Evolutionary conservation across 2,113 vertebrate species (phyloP).

Genomic region (Cairina moschata): DNA sequence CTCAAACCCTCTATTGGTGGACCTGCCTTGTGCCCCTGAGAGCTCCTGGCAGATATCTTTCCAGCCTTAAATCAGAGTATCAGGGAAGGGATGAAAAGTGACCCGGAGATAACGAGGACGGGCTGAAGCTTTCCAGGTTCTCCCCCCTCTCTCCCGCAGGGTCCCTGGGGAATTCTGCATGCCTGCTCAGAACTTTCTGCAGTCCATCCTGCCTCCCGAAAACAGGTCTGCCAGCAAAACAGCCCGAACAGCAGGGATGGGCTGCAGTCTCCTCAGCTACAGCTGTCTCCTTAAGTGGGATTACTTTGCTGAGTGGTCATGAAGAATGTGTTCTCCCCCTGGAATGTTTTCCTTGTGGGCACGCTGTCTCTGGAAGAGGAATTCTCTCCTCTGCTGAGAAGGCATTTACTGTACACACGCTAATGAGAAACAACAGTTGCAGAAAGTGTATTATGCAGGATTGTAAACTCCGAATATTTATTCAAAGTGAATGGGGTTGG

Average conservation of each 20-base stretch:
- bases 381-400: constrained; percentile 57
- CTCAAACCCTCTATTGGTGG: not conserved
- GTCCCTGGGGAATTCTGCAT: constrained; percentile 14
- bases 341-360: constrained; percentile 71
- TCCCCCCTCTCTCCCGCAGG: not conserved
- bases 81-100: not conserved
- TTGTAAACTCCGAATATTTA: constrained; percentile 48
- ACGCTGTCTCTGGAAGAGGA: constrained; percentile 44
- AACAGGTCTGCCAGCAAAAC: constrained; percentile 58
- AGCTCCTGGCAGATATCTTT: not conserved
- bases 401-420: constrained; percentile 25
- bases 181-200: constrained; percentile 27
- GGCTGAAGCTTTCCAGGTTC: constrained; percentile 15
- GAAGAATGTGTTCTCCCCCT: constrained; percentile 66
- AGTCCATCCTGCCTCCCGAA: constrained; percentile 38
- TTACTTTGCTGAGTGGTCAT: constrained; percentile 68
- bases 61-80: constrained; percentile 22
- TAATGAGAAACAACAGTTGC: constrained; percentile 58
- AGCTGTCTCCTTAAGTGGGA: constrained; percentile 58
- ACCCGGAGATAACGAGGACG: constrained; percentile 13
- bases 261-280: constrained; percentile 44
- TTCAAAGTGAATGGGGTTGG: constrained; percentile 27
- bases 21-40: not conserved
- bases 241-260: constrained; percentile 57
- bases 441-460: constrained; percentile 47